phyloP scores from a whole-genome alignment of 1,140 invertebrate genomes.

The Drosophila bocqueti region DNA sequence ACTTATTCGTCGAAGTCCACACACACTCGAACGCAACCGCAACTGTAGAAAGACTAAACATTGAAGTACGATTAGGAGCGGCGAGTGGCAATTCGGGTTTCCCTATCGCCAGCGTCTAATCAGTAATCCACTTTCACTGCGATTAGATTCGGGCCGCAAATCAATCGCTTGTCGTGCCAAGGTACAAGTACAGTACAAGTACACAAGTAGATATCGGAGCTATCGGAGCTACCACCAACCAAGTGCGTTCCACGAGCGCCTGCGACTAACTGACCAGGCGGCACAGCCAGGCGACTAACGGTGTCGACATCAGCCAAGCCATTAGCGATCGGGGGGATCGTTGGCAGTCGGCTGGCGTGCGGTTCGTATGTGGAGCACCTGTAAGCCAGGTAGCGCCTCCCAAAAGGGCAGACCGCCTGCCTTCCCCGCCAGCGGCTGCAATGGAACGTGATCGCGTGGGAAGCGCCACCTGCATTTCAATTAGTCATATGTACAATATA shows the following conservation, averaged over 20 bases:
- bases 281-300: conserved; percentile 47
- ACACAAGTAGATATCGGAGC: not conserved
- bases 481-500: conserved; percentile 16
- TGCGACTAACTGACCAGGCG: conserved; percentile 33
- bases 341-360: conserved; percentile 62
- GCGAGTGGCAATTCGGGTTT: not conserved
- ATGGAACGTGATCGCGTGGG: conserved; percentile 65
- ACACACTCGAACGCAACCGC: conserved; percentile 25
- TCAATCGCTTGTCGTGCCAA: conserved; percentile 18
- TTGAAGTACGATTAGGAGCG: conserved; percentile 23
- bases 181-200: conserved; percentile 3
- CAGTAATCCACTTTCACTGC: conserved; percentile 70
- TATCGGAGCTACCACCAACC: conserved; percentile 5
- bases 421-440: conserved; percentile 31
- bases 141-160: conserved; percentile 62
- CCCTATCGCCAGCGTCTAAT: conserved; percentile 52
- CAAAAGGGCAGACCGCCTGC: conserved; percentile 41
- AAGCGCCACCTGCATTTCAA: conserved; percentile 61
- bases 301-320: conserved; percentile 32
- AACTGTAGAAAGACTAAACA: conserved; percentile 39
- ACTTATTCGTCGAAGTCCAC: not conserved
- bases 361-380: conserved; percentile 67
- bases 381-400: conserved; percentile 33
- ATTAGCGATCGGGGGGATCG: conserved; percentile 36
- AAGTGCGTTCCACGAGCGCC: conserved; percentile 59